Conservation (phyloP, 1,140 invertebrate genomes). For the Drosophila baimaii region DNA sequence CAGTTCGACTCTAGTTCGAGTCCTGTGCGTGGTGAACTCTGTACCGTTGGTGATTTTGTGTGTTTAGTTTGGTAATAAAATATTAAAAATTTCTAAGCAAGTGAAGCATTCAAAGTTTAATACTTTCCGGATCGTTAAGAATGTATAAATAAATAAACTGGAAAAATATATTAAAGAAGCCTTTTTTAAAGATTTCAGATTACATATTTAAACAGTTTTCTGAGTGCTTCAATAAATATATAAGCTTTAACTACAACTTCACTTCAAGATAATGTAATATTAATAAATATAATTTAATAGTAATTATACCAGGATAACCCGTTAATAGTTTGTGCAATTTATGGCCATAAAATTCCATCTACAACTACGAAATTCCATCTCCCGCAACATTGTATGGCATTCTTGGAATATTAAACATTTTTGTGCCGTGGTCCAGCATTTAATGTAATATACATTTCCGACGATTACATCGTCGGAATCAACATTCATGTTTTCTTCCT, state of each 20-base stretch:
- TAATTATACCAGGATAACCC: no score
- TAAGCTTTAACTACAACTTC: no score
- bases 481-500: constrained; percentile 30
- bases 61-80: constrained; percentile 12
- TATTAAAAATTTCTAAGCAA: not conserved
- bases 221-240: no score
- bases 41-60: constrained; percentile 4
- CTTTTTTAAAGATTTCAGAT: not conserved
- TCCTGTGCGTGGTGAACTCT: constrained; percentile 19
- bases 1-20: constrained; percentile 44
- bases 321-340: not conserved
- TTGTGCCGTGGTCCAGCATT: not conserved
- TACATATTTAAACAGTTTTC: not conserved
- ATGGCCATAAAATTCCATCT: not conserved
- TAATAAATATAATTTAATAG: not conserved
- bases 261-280: no score
- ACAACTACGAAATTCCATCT: not conserved
- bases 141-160: not conserved
- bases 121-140: not conserved
- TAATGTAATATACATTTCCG: not conserved
- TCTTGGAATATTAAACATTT: not conserved
- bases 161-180: not conserved
- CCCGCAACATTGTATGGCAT: not conserved
- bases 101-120: not conserved
- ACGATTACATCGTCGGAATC: constrained; percentile 8